Percentiles rank a stretch among this genome's conserved stretches.
These are phyloP conservation scores for Gymnodraco acuticeps DNA, from an alignment of 2,797 vertebrate species.

Conservation along the genomic window DNA sequence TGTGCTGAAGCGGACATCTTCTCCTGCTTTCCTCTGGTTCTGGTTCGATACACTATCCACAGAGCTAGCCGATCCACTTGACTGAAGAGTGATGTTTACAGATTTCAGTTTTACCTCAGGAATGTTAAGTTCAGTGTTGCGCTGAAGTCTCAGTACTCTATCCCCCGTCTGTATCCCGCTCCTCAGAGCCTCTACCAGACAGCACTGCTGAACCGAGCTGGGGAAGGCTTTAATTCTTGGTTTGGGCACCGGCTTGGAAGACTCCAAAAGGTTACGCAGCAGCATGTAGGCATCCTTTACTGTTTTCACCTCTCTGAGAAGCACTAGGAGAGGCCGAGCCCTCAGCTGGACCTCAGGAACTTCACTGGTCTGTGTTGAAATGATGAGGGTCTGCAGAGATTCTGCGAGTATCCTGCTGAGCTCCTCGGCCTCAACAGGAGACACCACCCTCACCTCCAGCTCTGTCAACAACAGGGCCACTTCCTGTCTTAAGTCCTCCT, in stretches of 20 bases:
- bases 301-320: slow-evolving; percentile 35
- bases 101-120: slow-evolving; percentile 11
- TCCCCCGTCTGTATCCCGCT: slow-evolving; percentile 74
- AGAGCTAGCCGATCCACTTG: background rate
- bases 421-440: slow-evolving; percentile 47
- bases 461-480: slow-evolving; percentile 61
- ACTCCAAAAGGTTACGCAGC: slow-evolving; percentile 52
- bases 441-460: slow-evolving; percentile 50
- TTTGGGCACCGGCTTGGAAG: slow-evolving; percentile 55
- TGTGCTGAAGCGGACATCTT: slow-evolving; percentile 84
- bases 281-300: slow-evolving; percentile 55
- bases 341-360: slow-evolving; percentile 50
- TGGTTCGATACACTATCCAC: background rate
- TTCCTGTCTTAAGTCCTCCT: slow-evolving; percentile 46
- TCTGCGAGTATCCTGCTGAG: slow-evolving; percentile 37
- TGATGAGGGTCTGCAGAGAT: slow-evolving; percentile 47
- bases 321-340: slow-evolving; percentile 40
- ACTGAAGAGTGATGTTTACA: background rate
- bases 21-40: slow-evolving; percentile 28
- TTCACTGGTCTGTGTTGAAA: slow-evolving; percentile 43
- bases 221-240: slow-evolving; percentile 54
- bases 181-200: slow-evolving; percentile 65
- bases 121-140: slow-evolving; percentile 11
- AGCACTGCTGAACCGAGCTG: slow-evolving; percentile 25
- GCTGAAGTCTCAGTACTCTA: slow-evolving; percentile 49